Evolutionary conservation across 2,113 vertebrate species (phyloP).

Genomic region (Perca flavescens): DNA sequence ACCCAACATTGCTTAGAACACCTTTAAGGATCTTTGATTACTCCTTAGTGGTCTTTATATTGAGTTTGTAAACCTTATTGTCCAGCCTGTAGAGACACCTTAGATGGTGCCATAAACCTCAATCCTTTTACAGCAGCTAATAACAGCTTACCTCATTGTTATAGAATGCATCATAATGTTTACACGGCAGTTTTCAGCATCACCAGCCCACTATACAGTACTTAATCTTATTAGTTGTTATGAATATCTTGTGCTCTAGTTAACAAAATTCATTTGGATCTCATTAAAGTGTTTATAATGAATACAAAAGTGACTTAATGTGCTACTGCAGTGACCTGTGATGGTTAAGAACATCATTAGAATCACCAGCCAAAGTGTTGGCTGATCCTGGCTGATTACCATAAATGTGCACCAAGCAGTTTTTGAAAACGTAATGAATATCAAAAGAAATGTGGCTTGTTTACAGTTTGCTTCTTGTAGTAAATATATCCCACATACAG

Average conservation of each 20-base stretch:
- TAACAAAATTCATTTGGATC: slow-evolving; percentile 71
- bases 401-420: slow-evolving; percentile 50
- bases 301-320: slow-evolving; percentile 67
- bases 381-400: slow-evolving; percentile 51
- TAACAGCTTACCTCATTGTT: slow-evolving; percentile 31
- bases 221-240: slow-evolving; percentile 58
- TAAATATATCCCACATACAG: slow-evolving; percentile 28
- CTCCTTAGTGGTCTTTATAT: neutral
- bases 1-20: too few species aligned
- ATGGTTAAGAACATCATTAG: slow-evolving; percentile 74
- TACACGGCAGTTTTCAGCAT: slow-evolving; percentile 39
- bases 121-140: neutral
- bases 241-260: slow-evolving; percentile 66
- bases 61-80: slow-evolving; percentile 31
- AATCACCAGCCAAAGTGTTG: slow-evolving; percentile 68
- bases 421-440: slow-evolving; percentile 38
- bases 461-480: slow-evolving; percentile 31
- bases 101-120: neutral
- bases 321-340: slow-evolving; percentile 67
- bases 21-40: neutral
- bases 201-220: slow-evolving; percentile 30
- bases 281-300: slow-evolving; percentile 77
- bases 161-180: slow-evolving; percentile 30
- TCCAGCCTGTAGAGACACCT: slow-evolving; percentile 15
- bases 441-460: slow-evolving; percentile 43